Evolutionary conservation across 2,888 invertebrate species (phyloP).

Genomic region (Aricia artaxerxes): DNA sequence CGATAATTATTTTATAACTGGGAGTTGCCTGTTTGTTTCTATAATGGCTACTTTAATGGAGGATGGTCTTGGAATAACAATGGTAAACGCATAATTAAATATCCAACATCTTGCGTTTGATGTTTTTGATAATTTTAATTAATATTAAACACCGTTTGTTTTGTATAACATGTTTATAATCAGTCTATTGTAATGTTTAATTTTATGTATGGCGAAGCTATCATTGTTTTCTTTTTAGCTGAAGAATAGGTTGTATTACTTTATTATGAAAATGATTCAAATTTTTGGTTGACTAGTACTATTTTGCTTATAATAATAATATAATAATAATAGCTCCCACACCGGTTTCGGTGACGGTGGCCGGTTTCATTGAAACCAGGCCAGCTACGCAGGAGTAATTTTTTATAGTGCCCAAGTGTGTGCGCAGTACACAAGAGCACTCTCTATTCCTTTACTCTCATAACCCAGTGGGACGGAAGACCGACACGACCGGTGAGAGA

Average conservation of each 20-base stretch:
- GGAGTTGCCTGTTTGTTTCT: conserved; percentile 78
- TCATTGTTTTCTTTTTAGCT: not conserved
- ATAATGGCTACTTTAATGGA: conserved; percentile 77
- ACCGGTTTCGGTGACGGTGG: too few relatives aligned
- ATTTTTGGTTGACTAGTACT: too few relatives aligned
- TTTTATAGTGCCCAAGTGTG: too few relatives aligned
- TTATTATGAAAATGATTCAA: too few relatives aligned
- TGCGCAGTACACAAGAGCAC: too few relatives aligned
- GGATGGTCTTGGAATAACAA: conserved; percentile 60
- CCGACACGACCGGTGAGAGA: too few relatives aligned
- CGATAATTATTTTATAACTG: conserved; percentile 78
- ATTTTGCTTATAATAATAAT: too few relatives aligned
- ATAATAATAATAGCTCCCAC: too few relatives aligned
- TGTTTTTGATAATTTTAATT: conserved; percentile 40
- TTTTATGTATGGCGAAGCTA: not conserved
- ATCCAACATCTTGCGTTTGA: conserved; percentile 52
- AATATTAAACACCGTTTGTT: conserved; percentile 16
- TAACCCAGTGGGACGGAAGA: too few relatives aligned
- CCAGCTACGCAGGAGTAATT: too few relatives aligned
- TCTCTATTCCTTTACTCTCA: too few relatives aligned
- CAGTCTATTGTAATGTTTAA: not conserved
- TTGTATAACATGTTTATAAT: conserved; percentile 1
- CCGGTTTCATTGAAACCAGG: too few relatives aligned
- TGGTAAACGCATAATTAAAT: conserved; percentile 68
- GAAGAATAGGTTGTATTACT: not conserved